These are phyloP conservation scores for Magallana nippona DNA, from an alignment of 2,888 invertebrate species.

Conservation along the genomic window DNA sequence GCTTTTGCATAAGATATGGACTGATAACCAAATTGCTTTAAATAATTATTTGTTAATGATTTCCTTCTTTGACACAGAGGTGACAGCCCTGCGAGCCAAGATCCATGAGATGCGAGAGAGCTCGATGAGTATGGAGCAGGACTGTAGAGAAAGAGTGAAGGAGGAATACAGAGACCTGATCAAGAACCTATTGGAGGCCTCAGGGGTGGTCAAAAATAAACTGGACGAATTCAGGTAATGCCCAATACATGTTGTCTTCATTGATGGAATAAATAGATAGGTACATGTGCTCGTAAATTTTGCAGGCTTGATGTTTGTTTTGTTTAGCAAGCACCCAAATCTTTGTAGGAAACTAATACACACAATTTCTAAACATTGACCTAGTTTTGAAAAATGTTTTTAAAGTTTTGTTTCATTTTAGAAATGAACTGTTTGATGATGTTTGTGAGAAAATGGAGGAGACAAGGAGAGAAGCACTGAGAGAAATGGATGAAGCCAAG, in stretches of 20 bases:
- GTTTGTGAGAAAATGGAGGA: conserved; percentile 71
- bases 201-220: conserved; percentile 75
- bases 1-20: no score
- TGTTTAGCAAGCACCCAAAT: no score
- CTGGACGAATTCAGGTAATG: conserved; percentile 77
- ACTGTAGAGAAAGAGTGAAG: conserved; percentile 74
- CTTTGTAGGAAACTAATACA: no score
- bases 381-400: no score
- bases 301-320: no score
- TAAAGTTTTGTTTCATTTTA: not conserved
- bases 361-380: no score
- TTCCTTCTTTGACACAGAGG: conserved; percentile 64
- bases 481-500: conserved; percentile 71
- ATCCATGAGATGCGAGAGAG: conserved; percentile 76
- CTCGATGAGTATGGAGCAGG: conserved; percentile 71
- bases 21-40: no score
- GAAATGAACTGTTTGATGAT: conserved; percentile 50
- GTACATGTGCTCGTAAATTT: no score
- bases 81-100: conserved; percentile 78
- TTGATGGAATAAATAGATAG: no score
- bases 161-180: conserved; percentile 78
- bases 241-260: not conserved
- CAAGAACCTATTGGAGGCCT: conserved; percentile 74
- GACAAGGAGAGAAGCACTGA: conserved; percentile 70
- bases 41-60: not conserved